phyloP scores from a whole-genome alignment of 2,797 vertebrate species.

The Gobionotothen gibberifrons region DNA sequence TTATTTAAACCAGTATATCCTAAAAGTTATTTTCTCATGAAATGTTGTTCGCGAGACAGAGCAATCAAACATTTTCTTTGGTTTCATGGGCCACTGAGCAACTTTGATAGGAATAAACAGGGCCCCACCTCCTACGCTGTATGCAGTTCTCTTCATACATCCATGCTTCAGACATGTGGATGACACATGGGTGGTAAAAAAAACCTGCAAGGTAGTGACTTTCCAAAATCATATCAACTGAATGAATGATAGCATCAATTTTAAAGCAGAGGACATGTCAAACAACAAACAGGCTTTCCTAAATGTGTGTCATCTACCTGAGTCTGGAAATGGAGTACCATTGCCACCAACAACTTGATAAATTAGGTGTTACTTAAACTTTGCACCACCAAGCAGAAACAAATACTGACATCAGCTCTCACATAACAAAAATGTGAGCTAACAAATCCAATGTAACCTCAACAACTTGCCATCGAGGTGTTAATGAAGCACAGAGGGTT shows the following conservation, averaged over 20 bases:
- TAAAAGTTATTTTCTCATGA: too few species aligned
- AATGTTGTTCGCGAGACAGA: too few species aligned
- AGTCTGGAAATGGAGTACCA: slow-evolving; percentile 12
- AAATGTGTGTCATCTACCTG: background rate
- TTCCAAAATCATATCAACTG: slow-evolving; percentile 26
- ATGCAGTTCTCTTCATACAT: too few species aligned
- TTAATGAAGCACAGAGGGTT: slow-evolving; percentile 6
- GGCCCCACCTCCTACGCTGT: too few species aligned
- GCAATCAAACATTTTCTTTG: too few species aligned
- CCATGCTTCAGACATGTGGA: slow-evolving; percentile 17
- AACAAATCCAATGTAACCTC: background rate
- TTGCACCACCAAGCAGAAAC: slow-evolving; percentile 20
- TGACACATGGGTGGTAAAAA: background rate
- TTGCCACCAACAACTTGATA: slow-evolving; percentile 26
- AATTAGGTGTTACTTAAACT: slow-evolving; percentile 24
- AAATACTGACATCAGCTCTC: background rate
- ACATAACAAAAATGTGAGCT: background rate
- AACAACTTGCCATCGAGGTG: background rate
- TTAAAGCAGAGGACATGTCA: slow-evolving; percentile 22
- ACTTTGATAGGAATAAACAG: too few species aligned
- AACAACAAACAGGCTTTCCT: slow-evolving; percentile 22
- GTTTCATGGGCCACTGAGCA: too few species aligned
- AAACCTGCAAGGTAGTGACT: slow-evolving; percentile 13
- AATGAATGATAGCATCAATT: slow-evolving; percentile 43
- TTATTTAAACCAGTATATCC: too few species aligned